Evolutionary conservation across 2,113 vertebrate species (phyloP).

Genomic region (Calyptomena viridis): DNA sequence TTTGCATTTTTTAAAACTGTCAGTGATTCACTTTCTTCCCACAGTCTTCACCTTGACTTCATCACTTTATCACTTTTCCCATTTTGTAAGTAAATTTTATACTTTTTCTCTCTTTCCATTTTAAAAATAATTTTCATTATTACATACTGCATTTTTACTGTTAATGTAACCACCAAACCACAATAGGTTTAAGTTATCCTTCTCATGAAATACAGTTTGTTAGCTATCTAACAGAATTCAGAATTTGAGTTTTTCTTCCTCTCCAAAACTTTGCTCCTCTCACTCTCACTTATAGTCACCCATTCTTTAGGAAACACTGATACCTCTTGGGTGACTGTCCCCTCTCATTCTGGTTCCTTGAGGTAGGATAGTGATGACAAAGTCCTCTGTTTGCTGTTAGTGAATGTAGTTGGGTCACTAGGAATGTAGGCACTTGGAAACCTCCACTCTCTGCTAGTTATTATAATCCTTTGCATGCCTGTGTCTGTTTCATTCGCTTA

Average conservation of each 20-base stretch:
- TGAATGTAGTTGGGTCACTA: background rate
- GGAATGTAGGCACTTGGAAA: constrained; percentile 31
- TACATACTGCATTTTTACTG: background rate
- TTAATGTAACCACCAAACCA: background rate
- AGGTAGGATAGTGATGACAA: background rate
- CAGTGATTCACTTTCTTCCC: background rate
- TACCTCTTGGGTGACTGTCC: background rate
- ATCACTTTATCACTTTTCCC: background rate
- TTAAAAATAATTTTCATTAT: background rate
- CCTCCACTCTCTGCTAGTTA: background rate
- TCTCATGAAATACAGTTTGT: background rate
- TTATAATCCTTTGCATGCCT: constrained; percentile 42
- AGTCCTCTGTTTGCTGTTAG: background rate
- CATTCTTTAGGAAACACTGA: background rate
- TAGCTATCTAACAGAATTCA: background rate
- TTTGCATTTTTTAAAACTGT: background rate
- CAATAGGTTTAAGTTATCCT: background rate
- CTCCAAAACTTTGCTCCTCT: background rate
- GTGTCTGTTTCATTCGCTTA: background rate
- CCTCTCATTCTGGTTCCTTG: background rate
- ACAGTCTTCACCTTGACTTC: background rate
- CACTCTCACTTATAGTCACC: background rate
- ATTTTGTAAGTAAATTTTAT: background rate
- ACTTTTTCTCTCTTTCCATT: background rate
- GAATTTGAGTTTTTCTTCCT: background rate